Evolutionary conservation across 1,140 invertebrate species (phyloP), one percentile per base, ranked within the genome.

Genomic region (Drosophila arizonae): DNA sequence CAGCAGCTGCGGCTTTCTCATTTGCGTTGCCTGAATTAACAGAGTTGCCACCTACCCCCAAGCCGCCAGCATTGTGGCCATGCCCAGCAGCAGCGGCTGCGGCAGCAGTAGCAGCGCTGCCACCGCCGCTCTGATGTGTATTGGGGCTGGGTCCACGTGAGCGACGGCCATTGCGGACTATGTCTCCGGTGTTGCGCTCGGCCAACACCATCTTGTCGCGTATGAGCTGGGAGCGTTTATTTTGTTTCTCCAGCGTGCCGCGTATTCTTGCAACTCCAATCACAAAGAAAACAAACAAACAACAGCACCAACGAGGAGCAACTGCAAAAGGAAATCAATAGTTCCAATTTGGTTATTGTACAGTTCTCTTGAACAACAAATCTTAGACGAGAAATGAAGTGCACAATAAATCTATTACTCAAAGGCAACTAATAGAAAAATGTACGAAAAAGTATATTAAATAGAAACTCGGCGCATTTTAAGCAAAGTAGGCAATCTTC

Each of bases 101-200:
- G 36, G 36, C 36, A 39, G 36, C 72, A 63, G 66, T 62, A 6
- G 70, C 68, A 2, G 71, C 79, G 15, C 68, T 64, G 50, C 64
- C 63, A 50, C 66, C 81, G 24, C 71, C 70, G 11, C 94, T 95
- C 84, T 94, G 94, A 92, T 96, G 95, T 74, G 95, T 96, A 94
- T 97, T 97, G 66, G 97, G 97, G 93, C 96, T 97, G 87, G 96
- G 96, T 90, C 96, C 96, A 90, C 96, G 94, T 73, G 96, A 97
- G 92, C 96, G 94, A 76, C 96, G 94, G 51, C 96, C 97, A 92
- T 97, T 97, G 88, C 96, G 93, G 72, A 95, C 94, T 92, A 94
- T 94, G 79, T 96, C 96, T 71, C 93, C 94, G 92, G 93, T 94
- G 92, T 95, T 96, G 93, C 96, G 95, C 91, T 97, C 96, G 10